Evolutionary conservation across 1,140 invertebrate genomes (phyloP).

Genomic region (Lithobius niger): DNA sequence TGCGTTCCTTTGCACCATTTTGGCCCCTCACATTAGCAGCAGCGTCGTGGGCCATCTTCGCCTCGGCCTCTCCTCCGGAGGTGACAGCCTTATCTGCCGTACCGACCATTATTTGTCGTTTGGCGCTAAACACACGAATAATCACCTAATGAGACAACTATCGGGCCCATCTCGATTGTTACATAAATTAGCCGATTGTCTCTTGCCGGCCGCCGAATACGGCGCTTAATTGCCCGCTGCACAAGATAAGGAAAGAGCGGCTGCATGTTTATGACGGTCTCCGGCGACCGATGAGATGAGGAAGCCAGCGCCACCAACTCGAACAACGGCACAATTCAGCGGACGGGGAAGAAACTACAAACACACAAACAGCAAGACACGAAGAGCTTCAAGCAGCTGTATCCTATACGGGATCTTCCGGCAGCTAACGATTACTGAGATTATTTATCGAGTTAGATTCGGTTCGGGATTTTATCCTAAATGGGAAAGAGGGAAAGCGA

Average conservation of each 20-base stretch:
- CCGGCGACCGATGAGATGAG: too few relatives aligned
- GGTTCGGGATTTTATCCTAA: too few relatives aligned
- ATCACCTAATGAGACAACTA: constrained; percentile 4
- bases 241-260: not conserved
- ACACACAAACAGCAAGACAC: too few relatives aligned
- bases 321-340: too few relatives aligned
- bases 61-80: not conserved
- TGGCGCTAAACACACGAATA: constrained; percentile 6
- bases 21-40: not conserved
- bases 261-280: too few relatives aligned
- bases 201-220: not conserved
- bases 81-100: not conserved
- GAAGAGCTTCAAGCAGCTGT: too few relatives aligned
- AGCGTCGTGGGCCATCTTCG: not conserved
- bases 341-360: too few relatives aligned
- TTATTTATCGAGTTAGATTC: too few relatives aligned
- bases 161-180: not conserved
- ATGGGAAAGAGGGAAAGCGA: too few relatives aligned
- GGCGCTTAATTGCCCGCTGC: not conserved
- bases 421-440: too few relatives aligned
- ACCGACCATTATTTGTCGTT: constrained; percentile 2
- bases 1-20: not conserved
- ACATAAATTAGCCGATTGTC: constrained; percentile 5
- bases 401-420: too few relatives aligned
- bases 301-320: too few relatives aligned